Conservation (phyloP, 2,797 vertebrate genomes). For the Carduelis carduelis region DNA sequence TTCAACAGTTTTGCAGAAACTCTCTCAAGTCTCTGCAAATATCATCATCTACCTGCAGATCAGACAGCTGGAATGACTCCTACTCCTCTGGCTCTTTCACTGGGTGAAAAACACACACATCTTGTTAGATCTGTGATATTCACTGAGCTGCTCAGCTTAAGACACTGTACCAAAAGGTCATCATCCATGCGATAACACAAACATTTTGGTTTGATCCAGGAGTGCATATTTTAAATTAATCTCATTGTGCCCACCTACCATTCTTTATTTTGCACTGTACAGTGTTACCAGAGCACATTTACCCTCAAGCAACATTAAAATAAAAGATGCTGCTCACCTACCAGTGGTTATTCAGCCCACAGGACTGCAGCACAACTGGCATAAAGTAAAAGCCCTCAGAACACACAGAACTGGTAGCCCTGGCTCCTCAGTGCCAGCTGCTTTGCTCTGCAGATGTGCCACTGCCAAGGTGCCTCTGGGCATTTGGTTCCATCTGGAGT, state of each 20-base stretch:
- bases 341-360: not conserved
- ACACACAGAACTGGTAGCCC: not conserved
- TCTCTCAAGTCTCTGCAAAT: not conserved
- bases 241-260: not conserved
- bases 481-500: not conserved
- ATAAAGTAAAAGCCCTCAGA: not conserved
- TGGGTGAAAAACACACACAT: not conserved
- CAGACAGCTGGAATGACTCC: not conserved
- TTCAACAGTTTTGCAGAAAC: not conserved
- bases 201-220: not conserved
- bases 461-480: not conserved
- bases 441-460: not conserved
- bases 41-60: not conserved
- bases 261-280: not conserved
- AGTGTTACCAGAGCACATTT: not conserved
- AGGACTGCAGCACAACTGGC: not conserved
- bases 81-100: not conserved
- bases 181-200: not conserved
- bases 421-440: not conserved
- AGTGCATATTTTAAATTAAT: not conserved
- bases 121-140: not conserved
- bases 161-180: not conserved
- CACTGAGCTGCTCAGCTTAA: not conserved
- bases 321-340: not conserved
- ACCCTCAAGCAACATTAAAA: not conserved